Base-by-base conservation (phyloP, 35 echinoderm and acorn worm genomes). In the Acanthaster planci region DNA sequence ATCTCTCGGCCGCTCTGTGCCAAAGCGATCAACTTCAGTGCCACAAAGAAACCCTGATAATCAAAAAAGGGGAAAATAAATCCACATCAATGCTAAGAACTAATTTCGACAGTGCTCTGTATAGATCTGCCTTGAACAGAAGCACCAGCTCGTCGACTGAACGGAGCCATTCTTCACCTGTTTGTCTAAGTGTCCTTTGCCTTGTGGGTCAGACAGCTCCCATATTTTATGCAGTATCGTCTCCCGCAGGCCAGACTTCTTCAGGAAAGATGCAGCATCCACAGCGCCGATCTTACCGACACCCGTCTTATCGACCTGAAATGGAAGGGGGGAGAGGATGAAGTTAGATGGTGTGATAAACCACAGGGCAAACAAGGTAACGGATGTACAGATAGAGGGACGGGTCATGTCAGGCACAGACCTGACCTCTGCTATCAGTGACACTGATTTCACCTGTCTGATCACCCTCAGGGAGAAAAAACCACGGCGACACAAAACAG, bases 1-100 rank as follows among this genome's bases (percentile, higher is more conserved):
- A 97, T 91, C 0, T 97, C 95, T 55, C 93, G 89, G 0, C 95
- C 91, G 68, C 78, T 93, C 82, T 97, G 95, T n/a, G 95, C 95
- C 19, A 97, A 86, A 22, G 95, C 88, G 2, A 97, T 93, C 38
- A 93, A 82, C 40, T 93, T 97, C 55, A 97, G 82, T 52, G 87
- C 84, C 15, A 91, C 85, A 78, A 91, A 76, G 52, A 97, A 80
- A 4, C 83, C 95, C 95, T 93, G 44, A 50, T 82, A 84, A 75
- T 72, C 1, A 26, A 72, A 60, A 60, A 21, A 6, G 21, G 27
- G 14, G 21, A 72, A 72, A 72, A 36, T 0, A 26, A 4, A 47
- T 47, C 42, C 4, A 47, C 42, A 47, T 47, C 42, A 47, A 47
- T 47, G 42, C 42, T 12, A 47, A 47, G 4, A 4, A 4, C 12